Evolutionary conservation across 1,140 invertebrate genomes (phyloP).

Genomic region (Liolophura sinensis): DNA sequence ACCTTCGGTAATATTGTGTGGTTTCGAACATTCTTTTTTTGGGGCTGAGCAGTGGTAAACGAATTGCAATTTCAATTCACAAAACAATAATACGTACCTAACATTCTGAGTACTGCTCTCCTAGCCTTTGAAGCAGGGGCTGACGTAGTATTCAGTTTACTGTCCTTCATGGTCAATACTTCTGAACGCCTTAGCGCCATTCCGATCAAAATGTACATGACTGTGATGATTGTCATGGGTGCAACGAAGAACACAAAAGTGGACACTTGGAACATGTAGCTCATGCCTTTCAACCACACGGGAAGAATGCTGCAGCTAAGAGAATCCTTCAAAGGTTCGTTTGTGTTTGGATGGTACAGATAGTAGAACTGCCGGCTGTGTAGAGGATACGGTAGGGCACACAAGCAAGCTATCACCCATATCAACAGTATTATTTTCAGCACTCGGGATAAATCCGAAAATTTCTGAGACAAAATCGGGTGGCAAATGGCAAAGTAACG

Average conservation of each 20-base stretch:
- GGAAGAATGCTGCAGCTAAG: conserved; percentile 51
- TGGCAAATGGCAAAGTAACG: conserved; percentile 94
- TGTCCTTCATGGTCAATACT: conserved; percentile 17
- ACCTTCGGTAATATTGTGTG: no score
- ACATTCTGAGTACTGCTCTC: conserved; percentile 49
- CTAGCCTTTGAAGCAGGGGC: conserved; percentile 34
- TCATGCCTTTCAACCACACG: conserved; percentile 40
- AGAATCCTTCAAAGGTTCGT: conserved; percentile 40
- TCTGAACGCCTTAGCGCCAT: conserved; percentile 43
- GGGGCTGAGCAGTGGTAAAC: no score
- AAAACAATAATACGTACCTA: conserved; percentile 39
- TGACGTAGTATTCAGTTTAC: conserved; percentile 21
- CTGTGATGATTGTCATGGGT: conserved; percentile 57
- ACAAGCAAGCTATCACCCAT: conserved; percentile 76
- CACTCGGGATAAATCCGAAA: conserved; percentile 79
- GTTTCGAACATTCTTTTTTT: no score
- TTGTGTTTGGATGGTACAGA: conserved; percentile 23
- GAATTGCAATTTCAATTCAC: conserved; percentile 63
- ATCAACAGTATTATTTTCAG: conserved; percentile 77
- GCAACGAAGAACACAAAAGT: conserved; percentile 59
- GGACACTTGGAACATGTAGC: conserved; percentile 52
- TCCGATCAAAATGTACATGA: conserved; percentile 58
- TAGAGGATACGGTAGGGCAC: conserved; percentile 72
- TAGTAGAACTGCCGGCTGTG: conserved; percentile 47
- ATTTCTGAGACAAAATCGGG: conserved; percentile 84